Percentiles rank a stretch among this genome's conserved stretches.
Conservation (phyloP, 1,140 invertebrate species). For the Cataglyphis hispanica region DNA sequence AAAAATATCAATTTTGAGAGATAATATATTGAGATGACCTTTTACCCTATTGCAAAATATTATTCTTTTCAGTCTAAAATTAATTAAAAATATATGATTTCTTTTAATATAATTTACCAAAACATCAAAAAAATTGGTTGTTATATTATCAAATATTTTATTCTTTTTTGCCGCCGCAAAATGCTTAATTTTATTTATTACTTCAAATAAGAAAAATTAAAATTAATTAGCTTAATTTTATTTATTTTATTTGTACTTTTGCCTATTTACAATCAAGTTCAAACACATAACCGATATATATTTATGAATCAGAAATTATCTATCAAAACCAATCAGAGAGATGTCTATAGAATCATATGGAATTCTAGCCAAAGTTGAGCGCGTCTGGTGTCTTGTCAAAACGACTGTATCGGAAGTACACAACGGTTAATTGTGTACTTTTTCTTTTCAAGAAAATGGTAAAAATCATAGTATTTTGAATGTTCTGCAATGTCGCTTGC, state of each 20-base stretch:
- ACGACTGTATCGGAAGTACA: neutral
- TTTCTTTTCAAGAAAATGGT: conserved; percentile 71
- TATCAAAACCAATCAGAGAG: too few relatives aligned
- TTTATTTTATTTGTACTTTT: neutral
- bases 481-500: conserved; percentile 47
- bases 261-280: neutral
- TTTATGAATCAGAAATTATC: too few relatives aligned
- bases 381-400: conserved; percentile 31
- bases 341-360: neutral
- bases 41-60: neutral
- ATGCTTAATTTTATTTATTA: neutral
- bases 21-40: neutral
- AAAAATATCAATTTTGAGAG: neutral
- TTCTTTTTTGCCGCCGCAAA: neutral
- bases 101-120: neutral
- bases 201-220: neutral
- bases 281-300: neutral
- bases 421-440: conserved; percentile 1
- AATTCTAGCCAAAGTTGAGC: conserved; percentile 7
- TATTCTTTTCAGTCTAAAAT: neutral
- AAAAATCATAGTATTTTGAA: conserved; percentile 41
- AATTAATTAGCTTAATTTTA: neutral
- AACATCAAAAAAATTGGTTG: neutral
- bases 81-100: neutral
- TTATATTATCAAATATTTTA: neutral